Percentiles rank a stretch among this genome's conserved stretches.
Conservation (phyloP, 2,797 vertebrate genomes). For the Tachyglossus aculeatus region DNA sequence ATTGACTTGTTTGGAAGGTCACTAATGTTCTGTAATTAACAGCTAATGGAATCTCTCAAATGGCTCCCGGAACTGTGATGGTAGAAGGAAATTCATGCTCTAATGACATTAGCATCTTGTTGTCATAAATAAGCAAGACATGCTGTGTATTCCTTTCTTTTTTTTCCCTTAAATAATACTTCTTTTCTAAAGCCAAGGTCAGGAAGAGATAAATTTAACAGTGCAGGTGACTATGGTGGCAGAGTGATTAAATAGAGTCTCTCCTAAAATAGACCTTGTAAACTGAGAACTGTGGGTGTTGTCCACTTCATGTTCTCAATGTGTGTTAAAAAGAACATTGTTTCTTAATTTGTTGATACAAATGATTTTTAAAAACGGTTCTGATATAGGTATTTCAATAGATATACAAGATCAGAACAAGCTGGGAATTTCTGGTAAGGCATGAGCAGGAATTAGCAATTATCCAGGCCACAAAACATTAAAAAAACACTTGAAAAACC, state of each 20-base stretch:
- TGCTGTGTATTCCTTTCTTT: not conserved
- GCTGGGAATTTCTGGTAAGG: not conserved
- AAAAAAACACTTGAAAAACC: too few relatives aligned
- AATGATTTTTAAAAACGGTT: not conserved
- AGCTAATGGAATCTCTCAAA: not conserved
- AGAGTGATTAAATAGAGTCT: slow-evolving; percentile 62
- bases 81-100: not conserved
- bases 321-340: not conserved
- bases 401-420: not conserved
- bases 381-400: not conserved
- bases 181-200: slow-evolving; percentile 49
- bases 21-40: not conserved
- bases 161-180: slow-evolving; percentile 11
- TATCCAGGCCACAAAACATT: too few relatives aligned
- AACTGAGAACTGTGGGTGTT: slow-evolving; percentile 43
- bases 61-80: not conserved
- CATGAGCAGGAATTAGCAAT: too few relatives aligned
- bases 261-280: slow-evolving; percentile 63
- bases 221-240: slow-evolving; percentile 48
- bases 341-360: not conserved
- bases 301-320: slow-evolving; percentile 17
- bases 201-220: slow-evolving; percentile 50
- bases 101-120: not conserved
- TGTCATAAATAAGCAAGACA: slow-evolving; percentile 20
- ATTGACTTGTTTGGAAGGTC: not conserved